Evolutionary conservation across 2,113 vertebrate species (phyloP), one percentile per base, ranked within the genome.

Genomic region (Gobius niger): DNA sequence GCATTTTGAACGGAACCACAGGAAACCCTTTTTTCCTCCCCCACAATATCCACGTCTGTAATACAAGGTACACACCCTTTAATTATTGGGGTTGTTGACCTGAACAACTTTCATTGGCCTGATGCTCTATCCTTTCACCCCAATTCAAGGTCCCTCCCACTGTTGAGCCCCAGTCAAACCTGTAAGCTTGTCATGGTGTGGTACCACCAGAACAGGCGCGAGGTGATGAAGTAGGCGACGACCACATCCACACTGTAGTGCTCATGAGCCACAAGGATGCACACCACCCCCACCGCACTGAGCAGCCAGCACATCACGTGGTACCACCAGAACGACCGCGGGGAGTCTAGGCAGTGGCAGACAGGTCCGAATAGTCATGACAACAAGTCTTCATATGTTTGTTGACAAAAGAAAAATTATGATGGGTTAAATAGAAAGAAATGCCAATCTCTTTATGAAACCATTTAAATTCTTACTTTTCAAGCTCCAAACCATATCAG

Each of bases 141-240:
- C 19, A 50, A 16, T 52, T n/a, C 53, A 60, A 46, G 51, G 11
- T 63, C 7, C 18, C 51, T 50, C 24, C 16, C 49, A 63, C 7
- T 18, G 51, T 54, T 24, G 6, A 11, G 41, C 18, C 51, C 16
- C 18, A 40, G 46, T 56, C 83, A 44, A 68, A 98, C 97, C 95
- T 98, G 96, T 80, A 97, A 91, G 50, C 96, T 98, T 78, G 97
- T 94, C 97, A 99, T 98, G 1, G 96, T 95, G 72, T 99, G 98
- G 85, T 99, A 99, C 96, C 96, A 98, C 95, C 96, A 99, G 86
- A 98, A 98, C 34, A 99, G 95, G 34, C 97, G 90, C 0, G 97
- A 97, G 10, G 98, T 99, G 91, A 99, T 94, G 5, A 95, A 99
- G 65, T 99, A 99, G 44, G 96, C 98, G 68, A 98, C 88, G 9